These are phyloP conservation scores for Diploscapter pachys DNA, from an alignment of 1,140 invertebrate genomes.

Conservation along the genomic window DNA sequence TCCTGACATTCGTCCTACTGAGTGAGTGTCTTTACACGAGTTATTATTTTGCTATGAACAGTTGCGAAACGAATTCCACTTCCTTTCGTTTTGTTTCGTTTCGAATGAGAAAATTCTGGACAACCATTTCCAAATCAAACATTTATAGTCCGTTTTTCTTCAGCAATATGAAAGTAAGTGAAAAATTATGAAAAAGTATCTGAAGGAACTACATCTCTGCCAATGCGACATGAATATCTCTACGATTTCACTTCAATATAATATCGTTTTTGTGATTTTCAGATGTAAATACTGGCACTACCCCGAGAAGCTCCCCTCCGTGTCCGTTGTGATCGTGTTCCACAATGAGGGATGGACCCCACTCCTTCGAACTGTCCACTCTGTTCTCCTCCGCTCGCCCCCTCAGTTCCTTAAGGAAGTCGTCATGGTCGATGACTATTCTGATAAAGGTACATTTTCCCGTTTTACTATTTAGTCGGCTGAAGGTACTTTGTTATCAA, in stretches of 20 bases:
- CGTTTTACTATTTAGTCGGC: too few relatives aligned
- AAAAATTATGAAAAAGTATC: too few relatives aligned
- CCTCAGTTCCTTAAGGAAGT: conserved; percentile 85
- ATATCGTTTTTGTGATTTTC: conserved; percentile 34
- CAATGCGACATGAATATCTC: too few relatives aligned
- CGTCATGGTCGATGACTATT: conserved; percentile 95
- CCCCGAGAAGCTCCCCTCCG: conserved; percentile 78
- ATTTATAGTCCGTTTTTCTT: too few relatives aligned
- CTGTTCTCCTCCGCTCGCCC: conserved; percentile 86
- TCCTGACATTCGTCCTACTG: conserved; percentile 73
- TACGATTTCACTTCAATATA: not conserved
- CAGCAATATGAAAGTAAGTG: too few relatives aligned
- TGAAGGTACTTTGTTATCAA: too few relatives aligned
- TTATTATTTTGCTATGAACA: not conserved
- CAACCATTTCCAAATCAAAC: too few relatives aligned
- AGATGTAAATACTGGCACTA: conserved; percentile 96
- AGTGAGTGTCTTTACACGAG: conserved; percentile 32
- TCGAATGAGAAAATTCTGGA: conserved; percentile 1
- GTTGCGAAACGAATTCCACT: too few relatives aligned
- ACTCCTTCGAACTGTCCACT: conserved; percentile 89
- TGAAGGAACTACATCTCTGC: too few relatives aligned
- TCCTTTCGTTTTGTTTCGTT: not conserved
- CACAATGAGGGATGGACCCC: conserved; percentile 88
- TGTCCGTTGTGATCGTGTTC: conserved; percentile 94
- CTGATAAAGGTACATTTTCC: conserved; percentile 74